Evolutionary conservation across 2,797 vertebrate genomes (phyloP).

Genomic region (Cirrhinus mrigala): DNA sequence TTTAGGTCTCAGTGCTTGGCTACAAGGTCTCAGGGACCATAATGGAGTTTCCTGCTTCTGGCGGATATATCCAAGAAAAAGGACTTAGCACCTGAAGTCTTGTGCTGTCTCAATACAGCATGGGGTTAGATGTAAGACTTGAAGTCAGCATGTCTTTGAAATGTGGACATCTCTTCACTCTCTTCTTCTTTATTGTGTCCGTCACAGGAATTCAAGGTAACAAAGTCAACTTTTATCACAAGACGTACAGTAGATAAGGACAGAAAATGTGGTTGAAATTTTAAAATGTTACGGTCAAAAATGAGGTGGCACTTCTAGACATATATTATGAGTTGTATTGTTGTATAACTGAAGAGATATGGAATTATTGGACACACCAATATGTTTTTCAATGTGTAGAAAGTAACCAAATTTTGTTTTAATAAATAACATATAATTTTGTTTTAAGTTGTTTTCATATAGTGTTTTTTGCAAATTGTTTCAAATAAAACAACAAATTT

Average conservation of each 20-base stretch:
- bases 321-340: neutral
- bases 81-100: conserved; percentile 50
- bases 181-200: conserved; percentile 77
- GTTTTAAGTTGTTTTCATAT: neutral
- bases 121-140: conserved; percentile 14
- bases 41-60: conserved; percentile 22
- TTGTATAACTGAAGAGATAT: too few species aligned
- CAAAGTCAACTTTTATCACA: conserved; percentile 47
- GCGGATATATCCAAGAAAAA: conserved; percentile 22
- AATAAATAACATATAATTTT: neutral
- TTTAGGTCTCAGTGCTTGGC: neutral
- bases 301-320: neutral
- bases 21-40: conserved; percentile 1
- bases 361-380: neutral
- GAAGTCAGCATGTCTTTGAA: conserved; percentile 80
- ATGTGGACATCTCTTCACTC: conserved; percentile 74
- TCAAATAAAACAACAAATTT: neutral
- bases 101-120: conserved; percentile 35
- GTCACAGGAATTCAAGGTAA: conserved; percentile 85
- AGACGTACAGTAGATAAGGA: neutral
- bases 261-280: neutral
- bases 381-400: neutral
- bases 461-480: neutral
- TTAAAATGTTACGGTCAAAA: neutral
- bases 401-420: neutral